Conservation (phyloP, 2,113 vertebrate species). For the Porphyrio hochstetteri region DNA sequence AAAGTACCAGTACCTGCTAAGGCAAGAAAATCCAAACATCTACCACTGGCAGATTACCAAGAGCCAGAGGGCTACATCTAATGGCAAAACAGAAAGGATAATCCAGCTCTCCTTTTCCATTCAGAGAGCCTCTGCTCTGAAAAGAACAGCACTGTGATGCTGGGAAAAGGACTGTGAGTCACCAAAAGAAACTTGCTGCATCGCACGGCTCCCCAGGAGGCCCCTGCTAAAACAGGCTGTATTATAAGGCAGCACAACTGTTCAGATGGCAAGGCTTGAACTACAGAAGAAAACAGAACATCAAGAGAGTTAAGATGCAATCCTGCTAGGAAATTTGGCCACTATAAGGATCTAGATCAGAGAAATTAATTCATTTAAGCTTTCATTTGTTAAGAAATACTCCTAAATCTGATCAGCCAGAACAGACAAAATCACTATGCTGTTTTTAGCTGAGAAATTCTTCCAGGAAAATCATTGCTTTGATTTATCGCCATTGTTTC, state of each 20-base stretch:
- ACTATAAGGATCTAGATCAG: background rate
- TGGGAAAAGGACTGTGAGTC: background rate
- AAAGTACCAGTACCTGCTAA: background rate
- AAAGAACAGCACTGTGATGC: background rate
- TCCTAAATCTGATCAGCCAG: background rate
- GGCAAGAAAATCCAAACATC: background rate
- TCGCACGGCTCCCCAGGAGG: background rate
- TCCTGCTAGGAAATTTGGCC: background rate
- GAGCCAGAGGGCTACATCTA: background rate
- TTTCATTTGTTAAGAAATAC: background rate
- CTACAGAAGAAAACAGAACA: background rate
- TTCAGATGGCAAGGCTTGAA: background rate
- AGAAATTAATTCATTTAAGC: background rate
- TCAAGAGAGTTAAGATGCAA: background rate
- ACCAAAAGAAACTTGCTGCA: background rate
- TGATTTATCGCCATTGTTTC: background rate
- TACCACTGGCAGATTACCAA: background rate
- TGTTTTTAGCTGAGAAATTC: background rate
- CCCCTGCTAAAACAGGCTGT: background rate
- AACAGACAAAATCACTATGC: background rate
- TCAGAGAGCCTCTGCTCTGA: background rate
- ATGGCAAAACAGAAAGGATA: background rate
- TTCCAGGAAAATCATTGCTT: background rate
- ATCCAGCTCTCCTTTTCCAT: background rate
- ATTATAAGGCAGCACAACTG: background rate